Base-by-base conservation (phyloP, 2,113 vertebrate genomes). In the Prionailurus bengalensis region DNA sequence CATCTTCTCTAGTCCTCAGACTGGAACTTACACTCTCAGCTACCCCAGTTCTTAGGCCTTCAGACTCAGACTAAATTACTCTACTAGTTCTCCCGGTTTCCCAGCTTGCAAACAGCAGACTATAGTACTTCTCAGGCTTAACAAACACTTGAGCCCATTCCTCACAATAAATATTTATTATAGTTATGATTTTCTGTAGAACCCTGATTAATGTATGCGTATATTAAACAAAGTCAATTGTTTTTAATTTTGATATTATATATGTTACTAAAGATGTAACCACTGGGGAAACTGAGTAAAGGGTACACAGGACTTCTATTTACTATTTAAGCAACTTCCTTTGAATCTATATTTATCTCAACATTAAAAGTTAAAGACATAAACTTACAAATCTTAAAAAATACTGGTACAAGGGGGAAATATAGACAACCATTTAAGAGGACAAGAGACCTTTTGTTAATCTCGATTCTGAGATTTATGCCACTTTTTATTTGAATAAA, bases 381-480 rank as follows among this genome's bases (percentile, higher is more conserved):
- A 81, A 31, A 39, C 29, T 61, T 87, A n/a, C 80, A 89, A 27
- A 33, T 87, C 87, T 70, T 7, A 39, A 65, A 65, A 80, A 94
- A 29, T 15, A 48, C 33, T 70, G 19, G 16, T 68, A 48, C 21
- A 36, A 21, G 8, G 3, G 12, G 19, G 55, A 84, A 90, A 55
- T 27, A 42, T 66, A 51, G 45, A 80, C 10, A 83, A 51, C 14
- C 66, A 92, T 11, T 94, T 73, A 85, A 53, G 23, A 91, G 11
- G 10, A 7, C 25, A 81, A 91, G 25, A 93, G 19, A 83, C 31
- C 14, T n/a, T 92, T 93, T 58, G 25, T 86, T 82, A 85, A 92
- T 96, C 36, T 94, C 39, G 74, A 5, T 76, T 97, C 88, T 51
- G 31, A 93, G 15, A 81, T 42, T 80, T 68, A 51, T 51, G 19